phyloP scores from a whole-genome alignment of 53 echinoderm and acorn worm genomes.

The Patiria pectinifera region DNA sequence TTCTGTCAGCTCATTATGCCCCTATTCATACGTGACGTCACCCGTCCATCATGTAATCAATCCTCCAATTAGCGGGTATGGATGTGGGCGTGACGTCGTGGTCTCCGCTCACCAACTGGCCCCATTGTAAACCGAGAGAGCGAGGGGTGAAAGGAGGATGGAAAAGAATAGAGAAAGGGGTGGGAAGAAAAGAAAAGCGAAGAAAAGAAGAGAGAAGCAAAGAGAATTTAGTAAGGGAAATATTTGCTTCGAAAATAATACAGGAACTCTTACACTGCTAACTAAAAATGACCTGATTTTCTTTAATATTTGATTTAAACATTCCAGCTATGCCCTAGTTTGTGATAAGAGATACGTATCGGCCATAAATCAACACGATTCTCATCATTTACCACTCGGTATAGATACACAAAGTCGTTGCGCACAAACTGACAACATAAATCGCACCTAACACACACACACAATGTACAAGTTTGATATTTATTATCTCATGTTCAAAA shows the following conservation, averaged over 20 bases:
- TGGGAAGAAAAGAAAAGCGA: not conserved
- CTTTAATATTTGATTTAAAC: not conserved
- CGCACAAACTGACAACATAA: not conserved
- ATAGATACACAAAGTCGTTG: constrained; percentile 12
- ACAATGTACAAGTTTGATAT: not conserved
- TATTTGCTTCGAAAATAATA: not conserved
- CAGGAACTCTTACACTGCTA: not conserved
- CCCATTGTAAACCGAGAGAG: constrained; percentile 12
- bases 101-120: constrained; percentile 57
- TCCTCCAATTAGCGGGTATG: constrained; percentile 90
- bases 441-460: not conserved
- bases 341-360: not conserved
- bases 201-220: not conserved
- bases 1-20: constrained; percentile 83
- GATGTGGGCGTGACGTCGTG: constrained; percentile 76
- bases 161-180: constrained; percentile 13
- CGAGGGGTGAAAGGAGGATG: not conserved
- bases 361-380: constrained; percentile 19
- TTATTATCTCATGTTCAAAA: not conserved
- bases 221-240: not conserved
- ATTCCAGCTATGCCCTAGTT: not conserved
- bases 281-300: not conserved
- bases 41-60: constrained; percentile 87
- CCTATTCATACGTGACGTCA: constrained; percentile 87
- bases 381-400: constrained; percentile 21